Conservation (phyloP, 1,140 invertebrate genomes). For the Leptinotarsa defecta region DNA sequence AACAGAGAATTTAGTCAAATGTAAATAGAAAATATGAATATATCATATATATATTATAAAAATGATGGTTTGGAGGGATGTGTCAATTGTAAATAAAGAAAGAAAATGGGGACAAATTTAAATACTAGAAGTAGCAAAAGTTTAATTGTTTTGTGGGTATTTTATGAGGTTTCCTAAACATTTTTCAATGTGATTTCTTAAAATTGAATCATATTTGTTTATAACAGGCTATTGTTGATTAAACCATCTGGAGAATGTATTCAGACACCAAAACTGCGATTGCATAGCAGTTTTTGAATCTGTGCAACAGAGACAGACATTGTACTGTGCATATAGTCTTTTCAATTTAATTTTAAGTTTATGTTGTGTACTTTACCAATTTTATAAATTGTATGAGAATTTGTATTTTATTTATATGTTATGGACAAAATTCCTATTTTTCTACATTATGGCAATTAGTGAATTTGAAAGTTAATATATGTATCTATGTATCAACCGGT, state of each 20-base stretch:
- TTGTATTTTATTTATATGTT: slow-evolving; percentile 31
- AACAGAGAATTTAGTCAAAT: neutral
- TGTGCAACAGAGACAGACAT: slow-evolving; percentile 16
- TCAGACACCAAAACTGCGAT: neutral
- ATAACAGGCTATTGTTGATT: neutral
- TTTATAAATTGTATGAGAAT: slow-evolving; percentile 28
- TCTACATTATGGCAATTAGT: slow-evolving; percentile 31
- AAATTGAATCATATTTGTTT: neutral
- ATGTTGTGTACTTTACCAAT: slow-evolving; percentile 27
- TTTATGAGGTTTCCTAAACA: too few species aligned
- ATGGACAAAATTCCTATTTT: slow-evolving; percentile 38
- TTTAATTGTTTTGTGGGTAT: too few species aligned
- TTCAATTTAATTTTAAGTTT: slow-evolving; percentile 16
- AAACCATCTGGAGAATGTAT: slow-evolving; percentile 13
- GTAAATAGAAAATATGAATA: too few species aligned
- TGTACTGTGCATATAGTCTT: slow-evolving; percentile 21
- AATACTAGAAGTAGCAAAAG: too few species aligned
- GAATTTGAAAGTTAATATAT: slow-evolving; percentile 25
- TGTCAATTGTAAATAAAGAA: slow-evolving; percentile 5
- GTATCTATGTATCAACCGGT: slow-evolving; percentile 19
- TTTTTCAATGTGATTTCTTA: neutral
- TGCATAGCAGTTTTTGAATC: slow-evolving; percentile 9
- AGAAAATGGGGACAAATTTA: too few species aligned
- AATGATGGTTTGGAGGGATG: too few species aligned
- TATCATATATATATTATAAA: neutral